A percentile compares a stretch with the other conserved stretches of the same genome.
These are phyloP conservation scores for Aporrectodea caliginosa DNA, from an alignment of 1,140 invertebrate genomes.

Conservation along the genomic window DNA sequence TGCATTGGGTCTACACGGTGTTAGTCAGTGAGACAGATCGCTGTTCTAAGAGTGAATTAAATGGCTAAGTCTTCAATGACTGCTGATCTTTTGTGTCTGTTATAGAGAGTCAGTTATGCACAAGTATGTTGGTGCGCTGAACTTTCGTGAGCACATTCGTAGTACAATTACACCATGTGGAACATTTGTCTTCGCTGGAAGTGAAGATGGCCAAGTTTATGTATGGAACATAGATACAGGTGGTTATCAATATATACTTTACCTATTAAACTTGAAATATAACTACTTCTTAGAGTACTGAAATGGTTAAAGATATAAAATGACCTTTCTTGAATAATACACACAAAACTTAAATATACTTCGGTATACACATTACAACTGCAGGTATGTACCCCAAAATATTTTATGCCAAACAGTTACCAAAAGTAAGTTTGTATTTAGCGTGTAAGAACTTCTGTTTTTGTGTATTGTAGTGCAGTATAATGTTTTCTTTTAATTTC, in stretches of 20 bases:
- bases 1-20: not conserved
- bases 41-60: constrained; percentile 1
- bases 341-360: not conserved
- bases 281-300: not conserved
- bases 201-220: constrained; percentile 73
- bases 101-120: constrained; percentile 50
- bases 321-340: not conserved
- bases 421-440: no score
- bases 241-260: constrained; percentile 29
- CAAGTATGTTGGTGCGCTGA: constrained; percentile 52
- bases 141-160: constrained; percentile 51
- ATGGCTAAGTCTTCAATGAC: not conserved
- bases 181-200: constrained; percentile 66
- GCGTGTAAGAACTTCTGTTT: no score
- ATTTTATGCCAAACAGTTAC: not conserved
- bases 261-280: not conserved
- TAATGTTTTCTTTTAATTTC: no score
- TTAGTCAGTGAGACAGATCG: not conserved
- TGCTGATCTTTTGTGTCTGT: constrained; percentile 8
- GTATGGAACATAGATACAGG: constrained; percentile 75
- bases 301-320: no score
- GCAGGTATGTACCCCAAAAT: not conserved
- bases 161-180: constrained; percentile 64
- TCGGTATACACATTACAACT: not conserved
- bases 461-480: no score